phyloP scores from a whole-genome alignment of 64 coral and sea anemone species.

The Cladopsammia gracilis region DNA sequence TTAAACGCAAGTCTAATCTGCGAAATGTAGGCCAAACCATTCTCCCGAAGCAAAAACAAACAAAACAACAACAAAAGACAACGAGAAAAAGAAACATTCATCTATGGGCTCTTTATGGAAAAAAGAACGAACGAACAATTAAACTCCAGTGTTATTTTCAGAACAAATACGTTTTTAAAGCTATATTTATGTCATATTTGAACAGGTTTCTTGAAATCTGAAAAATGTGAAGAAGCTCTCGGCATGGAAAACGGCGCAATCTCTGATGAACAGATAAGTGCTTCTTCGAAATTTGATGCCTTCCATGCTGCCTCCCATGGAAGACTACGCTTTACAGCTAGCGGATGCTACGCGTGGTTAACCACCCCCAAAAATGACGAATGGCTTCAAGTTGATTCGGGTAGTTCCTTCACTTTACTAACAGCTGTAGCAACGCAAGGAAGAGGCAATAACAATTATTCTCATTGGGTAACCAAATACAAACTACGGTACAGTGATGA shows the following conservation, averaged over 20 bases:
- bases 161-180: no score
- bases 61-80: no score
- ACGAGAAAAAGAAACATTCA: no score
- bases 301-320: no score
- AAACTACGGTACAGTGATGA: background rate
- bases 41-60: no score
- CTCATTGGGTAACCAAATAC: background rate
- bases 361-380: no score
- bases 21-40: no score
- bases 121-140: no score
- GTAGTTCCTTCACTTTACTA: background rate
- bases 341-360: background rate
- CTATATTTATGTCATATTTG: background rate
- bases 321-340: background rate
- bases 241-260: constrained; percentile 1
- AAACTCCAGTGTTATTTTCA: no score
- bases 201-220: background rate
- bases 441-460: background rate
- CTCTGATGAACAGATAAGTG: background rate
- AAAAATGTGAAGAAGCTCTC: background rate
- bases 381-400: constrained; percentile 2
- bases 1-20: no score
- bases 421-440: background rate
- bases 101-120: no score
- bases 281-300: background rate